phyloP scores from a whole-genome alignment of 2,797 vertebrate species.

The Tachyglossus aculeatus region DNA sequence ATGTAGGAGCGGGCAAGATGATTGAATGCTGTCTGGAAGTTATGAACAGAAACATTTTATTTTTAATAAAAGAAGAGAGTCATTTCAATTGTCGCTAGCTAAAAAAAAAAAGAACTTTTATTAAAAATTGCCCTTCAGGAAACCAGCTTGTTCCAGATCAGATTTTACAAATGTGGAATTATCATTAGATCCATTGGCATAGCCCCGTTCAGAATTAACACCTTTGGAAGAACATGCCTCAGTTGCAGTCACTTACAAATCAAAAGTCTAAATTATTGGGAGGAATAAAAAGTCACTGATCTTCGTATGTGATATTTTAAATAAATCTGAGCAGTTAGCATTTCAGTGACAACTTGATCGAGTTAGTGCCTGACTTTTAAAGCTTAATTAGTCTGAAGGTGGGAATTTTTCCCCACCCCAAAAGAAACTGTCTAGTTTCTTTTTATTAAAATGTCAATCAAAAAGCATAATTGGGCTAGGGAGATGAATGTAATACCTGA shows the following conservation, averaged over 20 bases:
- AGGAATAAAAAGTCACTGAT: background rate
- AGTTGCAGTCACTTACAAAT: constrained; percentile 9
- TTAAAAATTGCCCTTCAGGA: background rate
- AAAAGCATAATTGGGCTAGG: background rate
- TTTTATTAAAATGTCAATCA: constrained; percentile 9
- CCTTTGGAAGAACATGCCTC: constrained; percentile 31
- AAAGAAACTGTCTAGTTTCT: background rate
- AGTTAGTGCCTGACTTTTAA: constrained; percentile 21
- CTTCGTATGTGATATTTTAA: constrained; percentile 21
- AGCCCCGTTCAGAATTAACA: constrained; percentile 4
- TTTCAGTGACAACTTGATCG: constrained; percentile 34
- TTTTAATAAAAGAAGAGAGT: background rate
- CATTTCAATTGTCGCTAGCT: constrained; percentile 28
- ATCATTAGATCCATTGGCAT: background rate
- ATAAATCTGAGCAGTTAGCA: constrained; percentile 1
- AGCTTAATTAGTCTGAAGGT: constrained; percentile 30
- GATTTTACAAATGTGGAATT: constrained; percentile 16
- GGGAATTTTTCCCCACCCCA: background rate
- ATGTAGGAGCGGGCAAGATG: no score
- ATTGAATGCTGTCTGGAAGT: no score
- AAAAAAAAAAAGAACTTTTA: background rate
- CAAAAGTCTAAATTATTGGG: background rate
- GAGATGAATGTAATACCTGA: background rate
- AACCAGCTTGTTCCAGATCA: background rate
- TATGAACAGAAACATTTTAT: background rate